Evolutionary conservation across 2,888 invertebrate genomes (phyloP).

Genomic region (Tachystola acroxantha): DNA sequence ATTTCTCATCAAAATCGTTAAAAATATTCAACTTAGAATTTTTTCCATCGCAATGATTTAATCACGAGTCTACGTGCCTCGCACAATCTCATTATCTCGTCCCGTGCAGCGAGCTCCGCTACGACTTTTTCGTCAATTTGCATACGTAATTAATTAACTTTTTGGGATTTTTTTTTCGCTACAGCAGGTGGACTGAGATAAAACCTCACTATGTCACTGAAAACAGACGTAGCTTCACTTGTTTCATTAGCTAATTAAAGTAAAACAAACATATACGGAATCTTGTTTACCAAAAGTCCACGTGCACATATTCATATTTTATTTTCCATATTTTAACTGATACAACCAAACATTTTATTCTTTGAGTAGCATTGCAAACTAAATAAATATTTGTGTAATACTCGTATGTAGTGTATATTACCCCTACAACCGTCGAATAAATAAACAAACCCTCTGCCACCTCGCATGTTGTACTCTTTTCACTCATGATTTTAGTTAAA

Average conservation of each 20-base stretch:
- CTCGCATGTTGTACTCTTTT: no score
- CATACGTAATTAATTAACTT: constrained; percentile 75
- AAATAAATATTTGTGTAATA: no score
- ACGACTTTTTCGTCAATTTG: constrained; percentile 70
- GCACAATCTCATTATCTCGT: constrained; percentile 69
- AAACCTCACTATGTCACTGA: constrained; percentile 15
- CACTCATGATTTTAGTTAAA: no score
- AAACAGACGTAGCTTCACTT: not conserved
- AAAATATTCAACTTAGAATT: constrained; percentile 30
- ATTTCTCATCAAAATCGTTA: constrained; percentile 29
- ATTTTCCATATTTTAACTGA: no score
- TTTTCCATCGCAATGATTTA: constrained; percentile 58
- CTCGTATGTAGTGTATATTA: no score
- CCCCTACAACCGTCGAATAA: no score
- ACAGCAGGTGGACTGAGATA: constrained; percentile 43
- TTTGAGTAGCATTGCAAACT: no score
- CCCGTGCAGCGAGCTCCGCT: constrained; percentile 39
- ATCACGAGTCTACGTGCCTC: constrained; percentile 50
- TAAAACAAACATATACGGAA: no score
- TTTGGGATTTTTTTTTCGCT: constrained; percentile 22
- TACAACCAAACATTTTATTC: no score
- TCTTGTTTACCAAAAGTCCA: not conserved
- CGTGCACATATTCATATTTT: no score
- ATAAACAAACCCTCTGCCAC: no score
- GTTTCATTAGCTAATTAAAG: not conserved